Evolutionary conservation across 2,113 vertebrate genomes (phyloP).

Genomic region (Hypocryptadius cinnamomeus): DNA sequence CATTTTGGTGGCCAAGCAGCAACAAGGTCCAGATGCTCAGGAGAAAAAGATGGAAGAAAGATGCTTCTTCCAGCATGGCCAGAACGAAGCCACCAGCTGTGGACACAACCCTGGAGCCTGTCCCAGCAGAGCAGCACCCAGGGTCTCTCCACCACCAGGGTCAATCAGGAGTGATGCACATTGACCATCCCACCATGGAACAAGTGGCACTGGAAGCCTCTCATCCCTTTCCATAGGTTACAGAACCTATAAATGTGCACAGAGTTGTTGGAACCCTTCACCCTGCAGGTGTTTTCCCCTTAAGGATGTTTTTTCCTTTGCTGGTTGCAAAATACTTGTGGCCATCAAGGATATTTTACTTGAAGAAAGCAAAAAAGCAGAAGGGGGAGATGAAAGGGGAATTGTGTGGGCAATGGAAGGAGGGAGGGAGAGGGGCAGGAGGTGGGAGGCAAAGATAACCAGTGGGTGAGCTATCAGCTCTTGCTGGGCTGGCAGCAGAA

Average conservation of each 20-base stretch:
- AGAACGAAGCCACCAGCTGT: background rate
- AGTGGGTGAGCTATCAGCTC: background rate
- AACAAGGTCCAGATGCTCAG: background rate
- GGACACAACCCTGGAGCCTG: background rate
- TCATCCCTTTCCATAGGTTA: background rate
- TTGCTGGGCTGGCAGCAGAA: background rate
- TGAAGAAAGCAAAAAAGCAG: background rate
- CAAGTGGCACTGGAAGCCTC: background rate
- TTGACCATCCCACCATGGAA: background rate
- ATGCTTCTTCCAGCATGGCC: background rate
- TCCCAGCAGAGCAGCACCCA: background rate
- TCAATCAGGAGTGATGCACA: background rate
- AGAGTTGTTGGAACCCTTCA: background rate
- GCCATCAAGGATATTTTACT: background rate
- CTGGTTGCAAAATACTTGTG: fast-evolving
- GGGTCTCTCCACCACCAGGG: fast-evolving
- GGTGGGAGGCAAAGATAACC: background rate
- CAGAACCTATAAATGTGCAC: background rate
- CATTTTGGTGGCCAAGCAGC: background rate
- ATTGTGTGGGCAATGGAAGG: background rate
- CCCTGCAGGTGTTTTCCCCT: background rate
- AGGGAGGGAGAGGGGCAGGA: background rate
- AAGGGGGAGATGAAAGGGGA: background rate
- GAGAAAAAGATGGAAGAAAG: background rate
- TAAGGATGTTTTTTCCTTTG: background rate